A percentile compares a stretch with the other conserved stretches of the same genome.
Evolutionary conservation across 2,888 invertebrate species (phyloP).

Genomic region (Endotricha flammealis): DNA sequence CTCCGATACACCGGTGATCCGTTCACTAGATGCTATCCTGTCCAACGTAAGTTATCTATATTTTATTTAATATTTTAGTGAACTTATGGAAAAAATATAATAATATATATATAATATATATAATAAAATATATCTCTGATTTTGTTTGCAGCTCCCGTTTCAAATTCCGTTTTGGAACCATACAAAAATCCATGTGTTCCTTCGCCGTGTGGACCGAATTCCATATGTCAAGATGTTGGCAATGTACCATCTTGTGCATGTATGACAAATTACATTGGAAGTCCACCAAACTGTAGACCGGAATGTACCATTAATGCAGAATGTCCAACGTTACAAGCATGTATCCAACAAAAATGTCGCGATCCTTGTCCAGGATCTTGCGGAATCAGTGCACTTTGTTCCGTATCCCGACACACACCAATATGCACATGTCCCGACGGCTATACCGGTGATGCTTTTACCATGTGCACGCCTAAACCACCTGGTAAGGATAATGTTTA

Average conservation of each 20-base stretch:
- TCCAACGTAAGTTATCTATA: slow-evolving; percentile 76
- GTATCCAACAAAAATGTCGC: slow-evolving; percentile 83
- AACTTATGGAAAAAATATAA: no score
- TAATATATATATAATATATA: no score
- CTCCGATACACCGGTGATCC: slow-evolving; percentile 83
- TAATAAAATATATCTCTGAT: no score
- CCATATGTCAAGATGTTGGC: slow-evolving; percentile 79
- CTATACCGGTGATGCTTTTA: slow-evolving; percentile 82
- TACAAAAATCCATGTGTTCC: slow-evolving; percentile 77
- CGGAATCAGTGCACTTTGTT: slow-evolving; percentile 79
- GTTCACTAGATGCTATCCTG: slow-evolving; percentile 77
- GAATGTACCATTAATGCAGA: slow-evolving; percentile 85
- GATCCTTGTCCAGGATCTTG: slow-evolving; percentile 86
- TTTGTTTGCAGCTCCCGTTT: slow-evolving; percentile 55
- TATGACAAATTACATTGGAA: slow-evolving; percentile 78
- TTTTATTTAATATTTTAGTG: no score
- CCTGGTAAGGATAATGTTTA: slow-evolving; percentile 46
- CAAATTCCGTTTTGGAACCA: slow-evolving; percentile 65
- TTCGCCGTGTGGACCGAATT: slow-evolving; percentile 85
- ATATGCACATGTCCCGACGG: slow-evolving; percentile 85
- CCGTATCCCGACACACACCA: slow-evolving; percentile 84
- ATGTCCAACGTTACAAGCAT: slow-evolving; percentile 82
- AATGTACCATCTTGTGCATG: slow-evolving; percentile 81
- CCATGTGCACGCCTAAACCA: slow-evolving; percentile 66
- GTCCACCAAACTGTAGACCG: slow-evolving; percentile 82